A percentile compares a stretch with the other conserved stretches of the same genome.
Evolutionary conservation across 2,113 vertebrate species (phyloP).

Genomic region (Lonchura striata): DNA sequence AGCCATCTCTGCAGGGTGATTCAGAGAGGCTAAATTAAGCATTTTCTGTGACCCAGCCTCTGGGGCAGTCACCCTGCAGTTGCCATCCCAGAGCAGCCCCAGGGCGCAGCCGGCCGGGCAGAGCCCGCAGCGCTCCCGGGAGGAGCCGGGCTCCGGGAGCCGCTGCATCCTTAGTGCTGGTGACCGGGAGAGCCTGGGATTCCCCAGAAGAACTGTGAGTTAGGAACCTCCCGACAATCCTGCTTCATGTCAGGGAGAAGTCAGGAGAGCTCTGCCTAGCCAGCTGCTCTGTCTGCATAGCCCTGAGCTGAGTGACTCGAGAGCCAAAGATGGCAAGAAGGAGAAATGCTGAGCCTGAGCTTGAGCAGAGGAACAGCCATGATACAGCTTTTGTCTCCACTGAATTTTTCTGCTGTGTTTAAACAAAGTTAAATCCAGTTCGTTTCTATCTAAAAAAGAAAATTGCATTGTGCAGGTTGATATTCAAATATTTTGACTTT

Average conservation of each 20-base stretch:
- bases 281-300: accelerated
- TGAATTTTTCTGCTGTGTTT: not conserved
- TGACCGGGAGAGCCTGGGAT: not conserved
- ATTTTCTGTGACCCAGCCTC: not conserved
- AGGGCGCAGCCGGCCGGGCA: not conserved
- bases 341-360: not conserved
- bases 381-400: accelerated
- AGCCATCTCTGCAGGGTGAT: not conserved
- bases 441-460: not conserved
- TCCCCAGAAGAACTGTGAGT: not conserved
- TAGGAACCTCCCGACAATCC: not conserved
- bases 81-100: not conserved
- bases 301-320: not conserved
- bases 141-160: not conserved
- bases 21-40: constrained; percentile 40
- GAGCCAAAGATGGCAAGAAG: not conserved
- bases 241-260: not conserved
- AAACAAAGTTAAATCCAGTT: not conserved
- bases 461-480: not conserved
- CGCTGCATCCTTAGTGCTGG: accelerated
- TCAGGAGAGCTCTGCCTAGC: not conserved
- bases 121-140: accelerated
- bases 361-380: not conserved
- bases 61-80: not conserved
- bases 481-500: not conserved